A percentile compares a stretch with the other conserved stretches of the same genome.
Conservation (phyloP, 2,888 invertebrate species). For the Polydrusus tereticollis region DNA sequence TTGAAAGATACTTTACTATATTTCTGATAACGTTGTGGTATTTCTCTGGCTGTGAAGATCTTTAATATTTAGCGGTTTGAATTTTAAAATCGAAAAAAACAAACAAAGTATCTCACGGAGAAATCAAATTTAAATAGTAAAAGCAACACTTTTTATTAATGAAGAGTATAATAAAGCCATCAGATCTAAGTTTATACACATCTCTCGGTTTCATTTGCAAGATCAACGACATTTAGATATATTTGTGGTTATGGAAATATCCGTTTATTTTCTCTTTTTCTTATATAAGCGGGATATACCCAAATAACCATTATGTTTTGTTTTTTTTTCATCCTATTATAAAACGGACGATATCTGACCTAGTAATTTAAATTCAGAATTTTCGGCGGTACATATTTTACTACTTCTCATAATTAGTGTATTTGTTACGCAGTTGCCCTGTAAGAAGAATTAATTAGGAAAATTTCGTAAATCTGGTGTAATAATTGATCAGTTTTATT, state of each 20-base stretch:
- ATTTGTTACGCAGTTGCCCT: neutral
- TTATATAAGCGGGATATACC: constrained; percentile 6
- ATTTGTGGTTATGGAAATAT: constrained; percentile 2
- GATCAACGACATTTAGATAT: constrained; percentile 1
- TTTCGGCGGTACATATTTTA: neutral
- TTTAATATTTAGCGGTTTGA: too few species aligned
- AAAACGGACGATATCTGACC: constrained; percentile 1
- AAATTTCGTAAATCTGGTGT: neutral
- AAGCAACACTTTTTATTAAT: too few species aligned
- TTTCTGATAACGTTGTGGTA: too few species aligned
- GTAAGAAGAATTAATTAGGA: neutral
- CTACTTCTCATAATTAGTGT: neutral
- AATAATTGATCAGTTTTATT: too few species aligned
- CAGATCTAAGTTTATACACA: neutral
- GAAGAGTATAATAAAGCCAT: too few species aligned
- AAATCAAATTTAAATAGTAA: too few species aligned
- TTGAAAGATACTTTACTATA: too few species aligned
- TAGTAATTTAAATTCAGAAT: neutral
- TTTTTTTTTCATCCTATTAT: constrained; percentile 2
- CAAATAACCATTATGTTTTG: neutral
- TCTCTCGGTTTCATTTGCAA: too few species aligned
- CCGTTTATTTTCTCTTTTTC: constrained; percentile 18
- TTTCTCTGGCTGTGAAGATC: too few species aligned
- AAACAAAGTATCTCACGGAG: too few species aligned
- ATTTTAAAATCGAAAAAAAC: too few species aligned